phyloP scores from a whole-genome alignment of 2,888 invertebrate species.

The Anthrax anthrax region DNA sequence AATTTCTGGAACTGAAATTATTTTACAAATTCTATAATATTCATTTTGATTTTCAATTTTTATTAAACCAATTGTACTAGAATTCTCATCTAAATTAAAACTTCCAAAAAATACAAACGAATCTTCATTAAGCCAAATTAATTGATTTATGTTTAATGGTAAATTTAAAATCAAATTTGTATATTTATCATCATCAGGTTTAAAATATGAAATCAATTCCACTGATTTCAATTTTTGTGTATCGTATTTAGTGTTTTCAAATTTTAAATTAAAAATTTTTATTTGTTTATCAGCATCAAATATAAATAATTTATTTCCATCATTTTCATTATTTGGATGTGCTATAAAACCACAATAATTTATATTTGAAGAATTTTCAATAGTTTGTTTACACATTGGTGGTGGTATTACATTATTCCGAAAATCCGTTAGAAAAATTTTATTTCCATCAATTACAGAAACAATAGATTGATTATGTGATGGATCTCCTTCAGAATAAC shows the following conservation, averaged over 20 bases:
- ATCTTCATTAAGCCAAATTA: conserved; percentile 40
- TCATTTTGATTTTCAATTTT: not conserved
- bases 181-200: conserved; percentile 18
- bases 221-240: not conserved
- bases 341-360: conserved; percentile 47
- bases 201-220: not conserved
- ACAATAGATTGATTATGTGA: conserved; percentile 45
- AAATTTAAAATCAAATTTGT: not conserved
- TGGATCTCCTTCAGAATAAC: conserved; percentile 8
- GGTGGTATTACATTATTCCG: conserved; percentile 64
- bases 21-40: not conserved
- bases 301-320: conserved; percentile 34
- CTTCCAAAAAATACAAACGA: conserved; percentile 31
- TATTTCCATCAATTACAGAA: conserved; percentile 62
- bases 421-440: conserved; percentile 57
- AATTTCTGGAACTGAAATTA: not conserved
- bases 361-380: conserved; percentile 41
- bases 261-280: conserved; percentile 14
- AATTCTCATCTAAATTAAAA: not conserved
- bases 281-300: conserved; percentile 15
- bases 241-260: not conserved
- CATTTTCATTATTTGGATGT: conserved; percentile 13
- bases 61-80: not conserved
- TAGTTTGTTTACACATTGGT: conserved; percentile 54
- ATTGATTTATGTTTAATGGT: conserved; percentile 38